A percentile compares a stretch with the other conserved stretches of the same genome.
These are phyloP conservation scores for Diglossa cyanea DNA, from an alignment of 2,797 vertebrate species.

Conservation along the genomic window DNA sequence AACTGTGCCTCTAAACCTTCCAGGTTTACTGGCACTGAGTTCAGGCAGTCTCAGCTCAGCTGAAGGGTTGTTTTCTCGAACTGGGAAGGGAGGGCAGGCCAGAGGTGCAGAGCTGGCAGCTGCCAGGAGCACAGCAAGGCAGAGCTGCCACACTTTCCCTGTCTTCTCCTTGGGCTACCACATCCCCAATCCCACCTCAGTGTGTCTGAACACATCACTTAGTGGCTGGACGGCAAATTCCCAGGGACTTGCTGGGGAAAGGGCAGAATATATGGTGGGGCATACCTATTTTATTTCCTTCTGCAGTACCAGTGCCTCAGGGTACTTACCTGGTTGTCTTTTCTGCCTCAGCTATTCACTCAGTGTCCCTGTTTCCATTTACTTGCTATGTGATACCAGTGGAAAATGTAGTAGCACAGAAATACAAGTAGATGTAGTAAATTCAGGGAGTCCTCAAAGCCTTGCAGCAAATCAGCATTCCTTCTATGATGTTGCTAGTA, in stretches of 20 bases:
- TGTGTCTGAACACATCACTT: neutral
- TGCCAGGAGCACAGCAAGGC: neutral
- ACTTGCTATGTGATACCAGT: neutral
- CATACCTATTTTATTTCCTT: neutral
- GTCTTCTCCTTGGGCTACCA: neutral
- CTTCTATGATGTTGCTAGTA: neutral
- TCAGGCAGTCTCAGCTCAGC: neutral
- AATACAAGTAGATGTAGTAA: neutral
- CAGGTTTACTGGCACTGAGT: neutral
- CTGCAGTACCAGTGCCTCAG: neutral
- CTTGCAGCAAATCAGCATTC: neutral
- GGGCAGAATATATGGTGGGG: neutral
- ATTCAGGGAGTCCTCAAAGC: neutral
- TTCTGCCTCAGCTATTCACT: neutral
- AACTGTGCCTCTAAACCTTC: neutral
- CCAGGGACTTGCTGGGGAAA: neutral
- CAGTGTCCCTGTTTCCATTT: neutral
- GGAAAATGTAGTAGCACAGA: neutral
- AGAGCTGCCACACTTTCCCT: neutral
- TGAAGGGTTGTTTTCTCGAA: neutral
- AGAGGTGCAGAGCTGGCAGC: neutral
- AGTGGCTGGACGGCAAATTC: rapidly evolving
- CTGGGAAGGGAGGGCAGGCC: neutral
- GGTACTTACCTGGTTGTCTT: neutral
- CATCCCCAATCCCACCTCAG: rapidly evolving